Evolutionary conservation across 2,797 vertebrate species (phyloP).

Genomic region (Hypotaenidia philippensis): DNA sequence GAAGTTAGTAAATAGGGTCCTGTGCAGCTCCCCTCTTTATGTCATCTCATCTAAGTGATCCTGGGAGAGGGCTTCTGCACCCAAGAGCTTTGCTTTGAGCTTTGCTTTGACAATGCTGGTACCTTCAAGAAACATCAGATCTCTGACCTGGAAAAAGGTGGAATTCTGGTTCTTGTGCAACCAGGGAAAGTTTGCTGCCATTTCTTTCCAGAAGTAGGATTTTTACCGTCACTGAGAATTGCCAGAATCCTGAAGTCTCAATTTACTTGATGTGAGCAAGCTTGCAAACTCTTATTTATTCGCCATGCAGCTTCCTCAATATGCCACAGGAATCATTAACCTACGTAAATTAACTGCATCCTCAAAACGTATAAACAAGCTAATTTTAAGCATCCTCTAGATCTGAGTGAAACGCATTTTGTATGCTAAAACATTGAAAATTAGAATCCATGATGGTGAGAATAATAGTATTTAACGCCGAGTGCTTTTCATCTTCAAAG

Average conservation of each 20-base stretch:
- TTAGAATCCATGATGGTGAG: background rate
- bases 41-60: no score
- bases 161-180: accelerated
- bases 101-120: background rate
- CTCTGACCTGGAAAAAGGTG: background rate
- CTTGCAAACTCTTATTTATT: constrained; percentile 25
- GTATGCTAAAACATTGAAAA: constrained; percentile 25
- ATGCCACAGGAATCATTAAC: constrained; percentile 39
- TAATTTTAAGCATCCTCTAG: constrained; percentile 63
- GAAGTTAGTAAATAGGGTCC: background rate
- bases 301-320: background rate
- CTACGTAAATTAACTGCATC: constrained; percentile 28
- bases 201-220: background rate
- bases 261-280: background rate
- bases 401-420: background rate
- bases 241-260: background rate
- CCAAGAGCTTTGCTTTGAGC: background rate
- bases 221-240: background rate
- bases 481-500: constrained; percentile 33
- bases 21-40: background rate
- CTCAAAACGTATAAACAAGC: constrained; percentile 51
- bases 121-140: accelerated
- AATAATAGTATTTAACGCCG: constrained; percentile 17
- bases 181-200: background rate
- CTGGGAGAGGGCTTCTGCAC: background rate